Percentiles rank a stretch among this genome's conserved stretches.
phyloP scores from a whole-genome alignment of 2,888 invertebrate species.

The Nomada lathburiana region DNA sequence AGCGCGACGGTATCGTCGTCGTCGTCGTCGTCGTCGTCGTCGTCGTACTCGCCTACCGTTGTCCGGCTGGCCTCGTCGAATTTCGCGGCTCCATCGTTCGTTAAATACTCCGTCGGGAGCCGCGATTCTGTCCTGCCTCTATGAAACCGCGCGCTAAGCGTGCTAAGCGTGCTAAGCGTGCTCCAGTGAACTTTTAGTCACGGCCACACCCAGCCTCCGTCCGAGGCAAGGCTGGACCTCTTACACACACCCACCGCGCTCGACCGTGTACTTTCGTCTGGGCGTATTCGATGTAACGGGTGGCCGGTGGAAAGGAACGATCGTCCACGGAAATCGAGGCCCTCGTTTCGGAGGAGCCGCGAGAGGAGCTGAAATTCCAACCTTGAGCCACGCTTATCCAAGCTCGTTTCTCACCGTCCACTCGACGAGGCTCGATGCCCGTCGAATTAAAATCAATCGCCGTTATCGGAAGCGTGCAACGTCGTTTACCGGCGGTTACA shows the following conservation, averaged over 20 bases:
- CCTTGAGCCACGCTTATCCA: too few species aligned
- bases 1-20: too few species aligned
- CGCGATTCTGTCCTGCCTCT: background rate
- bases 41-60: too few species aligned
- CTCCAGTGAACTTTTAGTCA: constrained; percentile 84
- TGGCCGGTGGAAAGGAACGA: constrained; percentile 33
- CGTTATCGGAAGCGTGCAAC: constrained; percentile 43
- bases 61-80: background rate
- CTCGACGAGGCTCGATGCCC: constrained; percentile 1
- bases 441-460: constrained; percentile 26
- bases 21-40: too few species aligned
- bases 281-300: constrained; percentile 70
- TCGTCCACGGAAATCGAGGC: background rate
- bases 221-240: constrained; percentile 80
- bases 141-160: constrained; percentile 57
- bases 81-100: constrained; percentile 24
- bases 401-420: too few species aligned
- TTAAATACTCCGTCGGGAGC: background rate
- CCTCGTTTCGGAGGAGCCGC: background rate
- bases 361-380: too few species aligned
- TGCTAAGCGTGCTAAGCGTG: constrained; percentile 79
- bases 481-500: constrained; percentile 48
- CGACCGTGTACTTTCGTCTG: constrained; percentile 70
- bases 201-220: constrained; percentile 83
- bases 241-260: constrained; percentile 81